phyloP scores from a whole-genome alignment of 2,797 vertebrate genomes.

The Spinus olivaceus region DNA sequence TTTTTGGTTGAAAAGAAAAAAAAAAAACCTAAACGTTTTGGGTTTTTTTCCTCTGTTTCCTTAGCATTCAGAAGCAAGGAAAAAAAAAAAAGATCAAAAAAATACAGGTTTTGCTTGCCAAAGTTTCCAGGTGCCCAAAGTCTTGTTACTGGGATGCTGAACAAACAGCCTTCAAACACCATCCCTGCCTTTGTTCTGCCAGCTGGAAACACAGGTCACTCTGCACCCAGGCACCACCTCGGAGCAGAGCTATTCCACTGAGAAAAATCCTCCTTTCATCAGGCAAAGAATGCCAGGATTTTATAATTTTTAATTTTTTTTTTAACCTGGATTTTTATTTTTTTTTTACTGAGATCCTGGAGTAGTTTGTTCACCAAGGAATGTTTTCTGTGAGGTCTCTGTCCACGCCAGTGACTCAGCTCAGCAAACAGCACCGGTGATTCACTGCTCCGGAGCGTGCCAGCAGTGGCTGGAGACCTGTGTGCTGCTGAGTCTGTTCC shows the following conservation, averaged over 20 bases:
- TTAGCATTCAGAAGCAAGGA: not conserved
- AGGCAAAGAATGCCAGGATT: not conserved
- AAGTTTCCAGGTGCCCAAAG: slow-evolving; percentile 19
- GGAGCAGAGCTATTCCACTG: not conserved
- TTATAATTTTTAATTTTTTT: not conserved
- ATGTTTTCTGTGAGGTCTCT: not conserved
- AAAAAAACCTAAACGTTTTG: fast-evolving
- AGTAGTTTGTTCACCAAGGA: not conserved
- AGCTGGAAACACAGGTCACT: slow-evolving; percentile 27
- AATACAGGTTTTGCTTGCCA: not conserved
- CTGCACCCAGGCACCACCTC: not conserved
- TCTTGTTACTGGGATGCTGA: not conserved
- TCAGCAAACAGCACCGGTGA: not conserved
- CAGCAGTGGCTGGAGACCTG: not conserved
- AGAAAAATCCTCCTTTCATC: not conserved
- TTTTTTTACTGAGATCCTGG: not conserved
- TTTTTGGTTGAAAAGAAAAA: not conserved
- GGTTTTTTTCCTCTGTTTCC: not conserved
- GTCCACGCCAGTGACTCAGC: not conserved
- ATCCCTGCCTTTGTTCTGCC: slow-evolving; percentile 39
- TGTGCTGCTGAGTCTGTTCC: not conserved
- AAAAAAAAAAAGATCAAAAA: not conserved
- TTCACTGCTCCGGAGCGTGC: not conserved
- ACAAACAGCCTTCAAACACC: not conserved
- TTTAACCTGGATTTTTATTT: not conserved